Conservation (phyloP, 2,888 invertebrate genomes). For the Macrosoma leucophasiata region DNA sequence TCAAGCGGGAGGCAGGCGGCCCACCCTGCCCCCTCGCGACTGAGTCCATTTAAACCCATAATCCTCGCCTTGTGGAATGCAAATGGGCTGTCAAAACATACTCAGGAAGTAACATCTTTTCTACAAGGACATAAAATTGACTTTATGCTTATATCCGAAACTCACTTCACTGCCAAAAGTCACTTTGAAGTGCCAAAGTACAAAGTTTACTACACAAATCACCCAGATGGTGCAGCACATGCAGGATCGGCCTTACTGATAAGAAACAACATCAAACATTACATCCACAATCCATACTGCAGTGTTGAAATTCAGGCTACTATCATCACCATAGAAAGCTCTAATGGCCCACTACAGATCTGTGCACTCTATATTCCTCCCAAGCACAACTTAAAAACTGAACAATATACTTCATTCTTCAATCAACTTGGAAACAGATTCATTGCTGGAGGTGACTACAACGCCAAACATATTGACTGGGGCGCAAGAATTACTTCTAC, state of each 20-base stretch:
- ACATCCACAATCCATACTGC: background rate
- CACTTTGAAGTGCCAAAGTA: slow-evolving; percentile 19
- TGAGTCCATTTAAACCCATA: no score
- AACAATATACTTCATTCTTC: slow-evolving; percentile 5
- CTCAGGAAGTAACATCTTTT: slow-evolving; percentile 1
- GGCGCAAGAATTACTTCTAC: background rate
- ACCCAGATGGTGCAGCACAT: slow-evolving; percentile 28
- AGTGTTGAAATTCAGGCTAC: no score
- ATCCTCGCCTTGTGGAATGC: no score
- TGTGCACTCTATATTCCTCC: slow-evolving; percentile 13
- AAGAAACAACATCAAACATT: slow-evolving; percentile 21
- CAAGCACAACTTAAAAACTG: slow-evolving; percentile 7
- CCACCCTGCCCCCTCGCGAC: no score
- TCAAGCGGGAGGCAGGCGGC: no score
- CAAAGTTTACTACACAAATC: slow-evolving; percentile 23
- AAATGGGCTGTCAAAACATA: no score
- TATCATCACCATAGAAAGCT: no score
- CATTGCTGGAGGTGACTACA: slow-evolving; percentile 11
- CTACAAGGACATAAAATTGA: slow-evolving; percentile 19
- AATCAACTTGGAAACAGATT: slow-evolving; percentile 9
- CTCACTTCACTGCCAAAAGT: slow-evolving; percentile 21
- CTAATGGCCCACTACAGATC: background rate
- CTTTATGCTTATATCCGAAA: slow-evolving; percentile 24
- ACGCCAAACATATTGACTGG: slow-evolving; percentile 9
- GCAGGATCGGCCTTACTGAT: slow-evolving; percentile 24